A percentile compares a stretch with the other conserved stretches of the same genome.
Conservation (phyloP, 2,888 invertebrate genomes). For the Dichetophora obliterata region DNA sequence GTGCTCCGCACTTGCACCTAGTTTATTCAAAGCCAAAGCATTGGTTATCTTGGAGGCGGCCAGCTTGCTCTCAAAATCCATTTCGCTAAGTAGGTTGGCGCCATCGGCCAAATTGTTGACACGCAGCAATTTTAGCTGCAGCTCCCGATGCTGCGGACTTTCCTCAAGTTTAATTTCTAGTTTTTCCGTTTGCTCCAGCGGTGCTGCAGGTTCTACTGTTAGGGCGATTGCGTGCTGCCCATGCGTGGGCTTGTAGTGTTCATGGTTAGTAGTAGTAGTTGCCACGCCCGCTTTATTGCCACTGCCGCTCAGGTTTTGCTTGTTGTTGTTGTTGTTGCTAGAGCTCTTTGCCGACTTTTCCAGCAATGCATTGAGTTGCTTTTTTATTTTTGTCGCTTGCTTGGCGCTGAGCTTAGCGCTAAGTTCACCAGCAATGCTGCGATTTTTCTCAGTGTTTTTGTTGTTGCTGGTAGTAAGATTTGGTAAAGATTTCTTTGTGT, state of each 20-base stretch:
- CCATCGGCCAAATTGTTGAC: constrained; percentile 31
- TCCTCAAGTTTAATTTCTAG: constrained; percentile 64
- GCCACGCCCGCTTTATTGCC: constrained; percentile 46
- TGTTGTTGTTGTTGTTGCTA: too few species aligned
- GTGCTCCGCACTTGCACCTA: constrained; percentile 17
- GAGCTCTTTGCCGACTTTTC: constrained; percentile 60
- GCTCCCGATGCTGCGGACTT: constrained; percentile 61
- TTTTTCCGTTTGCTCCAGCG: constrained; percentile 64
- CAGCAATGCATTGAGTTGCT: constrained; percentile 63
- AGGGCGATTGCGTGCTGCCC: constrained; percentile 61
- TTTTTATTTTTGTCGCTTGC: constrained; percentile 67
- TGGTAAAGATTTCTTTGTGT: constrained; percentile 29
- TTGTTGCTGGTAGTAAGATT: constrained; percentile 45
- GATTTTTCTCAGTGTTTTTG: constrained; percentile 50
- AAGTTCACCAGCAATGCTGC: constrained; percentile 56
- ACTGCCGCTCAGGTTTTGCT: constrained; percentile 37
- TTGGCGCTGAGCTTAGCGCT: constrained; percentile 64
- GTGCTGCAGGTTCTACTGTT: constrained; percentile 65
- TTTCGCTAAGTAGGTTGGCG: constrained; percentile 54
- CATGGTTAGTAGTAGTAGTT: constrained; percentile 38
- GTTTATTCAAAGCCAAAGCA: constrained; percentile 57
- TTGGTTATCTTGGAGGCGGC: constrained; percentile 67
- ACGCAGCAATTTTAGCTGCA: constrained; percentile 58
- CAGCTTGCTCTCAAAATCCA: constrained; percentile 67
- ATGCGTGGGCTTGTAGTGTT: constrained; percentile 43